These are phyloP conservation scores for Parnassius orleans DNA, from an alignment of 2,888 invertebrate species.

Conservation along the genomic window DNA sequence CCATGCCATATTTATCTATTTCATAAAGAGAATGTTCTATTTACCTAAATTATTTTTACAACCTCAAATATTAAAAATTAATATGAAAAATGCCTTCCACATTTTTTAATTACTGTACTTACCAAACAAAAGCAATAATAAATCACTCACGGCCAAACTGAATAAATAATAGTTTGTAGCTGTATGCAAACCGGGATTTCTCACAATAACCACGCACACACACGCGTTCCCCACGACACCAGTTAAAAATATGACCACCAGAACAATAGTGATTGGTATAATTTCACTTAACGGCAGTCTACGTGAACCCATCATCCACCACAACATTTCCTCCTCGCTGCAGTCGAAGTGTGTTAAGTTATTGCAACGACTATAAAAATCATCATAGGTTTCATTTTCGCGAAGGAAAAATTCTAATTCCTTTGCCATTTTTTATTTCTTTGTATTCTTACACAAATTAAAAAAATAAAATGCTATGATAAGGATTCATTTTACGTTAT, in stretches of 20 bases:
- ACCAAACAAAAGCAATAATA: conserved; percentile 91
- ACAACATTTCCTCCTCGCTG: conserved; percentile 81
- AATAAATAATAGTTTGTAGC: conserved; percentile 96
- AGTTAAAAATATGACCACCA: conserved; percentile 89
- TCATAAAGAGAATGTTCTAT: no score
- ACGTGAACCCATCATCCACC: conserved; percentile 82
- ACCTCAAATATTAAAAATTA: no score
- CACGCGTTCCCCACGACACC: conserved; percentile 92
- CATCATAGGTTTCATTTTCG: conserved; percentile 62
- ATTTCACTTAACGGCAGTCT: conserved; percentile 80
- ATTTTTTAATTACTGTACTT: conserved; percentile 53
- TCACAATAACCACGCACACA: conserved; percentile 92
- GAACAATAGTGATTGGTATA: conserved; percentile 84
- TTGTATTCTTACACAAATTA: no score
- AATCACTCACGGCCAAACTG: conserved; percentile 93
- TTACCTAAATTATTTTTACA: no score
- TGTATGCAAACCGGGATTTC: conserved; percentile 90
- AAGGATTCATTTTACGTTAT: no score
- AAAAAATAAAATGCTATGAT: no score
- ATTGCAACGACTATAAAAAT: conserved; percentile 70
- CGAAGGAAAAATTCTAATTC: conserved; percentile 53
- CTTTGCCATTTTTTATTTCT: conserved; percentile 43
- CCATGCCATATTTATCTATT: no score
- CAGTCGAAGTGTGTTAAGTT: conserved; percentile 78
- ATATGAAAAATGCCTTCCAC: no score